Base-by-base conservation (phyloP, 2,113 vertebrate genomes). In the Tapirus terrestris region DNA sequence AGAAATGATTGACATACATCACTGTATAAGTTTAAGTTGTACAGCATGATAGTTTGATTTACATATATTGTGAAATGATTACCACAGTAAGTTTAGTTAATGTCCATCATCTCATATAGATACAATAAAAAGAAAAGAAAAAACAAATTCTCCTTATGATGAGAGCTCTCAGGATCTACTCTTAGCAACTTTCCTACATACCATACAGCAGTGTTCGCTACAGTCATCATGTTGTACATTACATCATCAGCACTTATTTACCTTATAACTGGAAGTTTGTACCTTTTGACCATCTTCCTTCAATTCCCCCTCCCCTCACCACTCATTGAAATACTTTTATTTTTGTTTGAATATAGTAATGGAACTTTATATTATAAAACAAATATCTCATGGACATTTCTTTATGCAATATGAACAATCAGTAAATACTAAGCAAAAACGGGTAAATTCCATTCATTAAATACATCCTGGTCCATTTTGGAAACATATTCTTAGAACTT, bases 271-370 rank as follows among this genome's bases (percentile, higher is more conserved):
- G 20, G 27, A 39, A 91, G 48, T 56, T 43, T 68, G 7, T 58
- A 18, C 8, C 13, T 29, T 43, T 91, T 56, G 8, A 68, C 8
- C 18, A 43, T 21, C 20, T 68, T 43, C 53, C n/a, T 36, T 6
- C 33, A 63, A 25, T 58, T 56, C 25, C 6, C n/a, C n/a, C 27
- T 56, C 11, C 5, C 18, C 51, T 48, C 1, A 31, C 0, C 18
- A 31, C 61, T 89, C 61, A 94, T 84, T 89, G 45, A 98, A 98
- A 98, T 91, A 81, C 3, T n/a, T 91, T 94, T 60, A 76, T 53
- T 95, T 97, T 94, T 97, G 3, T 81, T 95, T 92, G 48, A 73
- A 79, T 94, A 53, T 83, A 86, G 14, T 60, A 75, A 87, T 25
- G 93, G 94, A 95, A 73, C 16, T 84, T 48, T 92, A 27, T 92